phyloP scores from a whole-genome alignment of 2,113 vertebrate genomes.

The Paradisaea rubra region DNA sequence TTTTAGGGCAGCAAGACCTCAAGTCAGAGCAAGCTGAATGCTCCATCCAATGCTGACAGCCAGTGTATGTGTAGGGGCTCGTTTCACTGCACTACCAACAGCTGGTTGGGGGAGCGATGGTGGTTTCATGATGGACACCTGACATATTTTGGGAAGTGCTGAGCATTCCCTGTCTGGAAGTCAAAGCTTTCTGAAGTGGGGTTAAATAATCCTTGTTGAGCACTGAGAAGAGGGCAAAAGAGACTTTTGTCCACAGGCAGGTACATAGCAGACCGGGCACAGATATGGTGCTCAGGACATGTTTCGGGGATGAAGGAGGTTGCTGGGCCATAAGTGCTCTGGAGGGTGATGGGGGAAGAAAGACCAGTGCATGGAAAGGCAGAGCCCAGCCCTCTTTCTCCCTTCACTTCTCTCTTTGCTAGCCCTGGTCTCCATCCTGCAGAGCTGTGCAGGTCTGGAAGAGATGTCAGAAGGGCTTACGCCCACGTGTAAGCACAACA shows the following conservation, averaged over 20 bases:
- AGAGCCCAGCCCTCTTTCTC: neutral
- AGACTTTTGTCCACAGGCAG: fast-evolving
- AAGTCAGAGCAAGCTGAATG: too few relatives aligned
- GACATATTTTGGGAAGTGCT: neutral
- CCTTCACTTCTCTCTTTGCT: too few relatives aligned
- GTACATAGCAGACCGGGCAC: fast-evolving
- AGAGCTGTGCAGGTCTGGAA: neutral
- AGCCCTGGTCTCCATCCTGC: neutral
- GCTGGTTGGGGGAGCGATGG: fast-evolving
- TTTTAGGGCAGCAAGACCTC: neutral
- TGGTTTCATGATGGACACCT: fast-evolving
- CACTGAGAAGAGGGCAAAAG: neutral
- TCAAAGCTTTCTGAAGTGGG: neutral
- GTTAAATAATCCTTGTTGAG: neutral
- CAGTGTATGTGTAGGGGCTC: fast-evolving
- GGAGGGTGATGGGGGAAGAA: neutral
- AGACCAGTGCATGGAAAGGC: fast-evolving
- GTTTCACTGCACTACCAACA: neutral
- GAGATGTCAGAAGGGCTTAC: neutral
- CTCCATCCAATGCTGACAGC: neutral
- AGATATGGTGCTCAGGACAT: fast-evolving
- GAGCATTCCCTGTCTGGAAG: neutral
- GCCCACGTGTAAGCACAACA: fast-evolving
- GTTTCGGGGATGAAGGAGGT: neutral
- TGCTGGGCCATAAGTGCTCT: neutral